A percentile compares a stretch with the other conserved stretches of the same genome.
Conservation (phyloP, 2,113 vertebrate species). For the Origma solitaria region DNA sequence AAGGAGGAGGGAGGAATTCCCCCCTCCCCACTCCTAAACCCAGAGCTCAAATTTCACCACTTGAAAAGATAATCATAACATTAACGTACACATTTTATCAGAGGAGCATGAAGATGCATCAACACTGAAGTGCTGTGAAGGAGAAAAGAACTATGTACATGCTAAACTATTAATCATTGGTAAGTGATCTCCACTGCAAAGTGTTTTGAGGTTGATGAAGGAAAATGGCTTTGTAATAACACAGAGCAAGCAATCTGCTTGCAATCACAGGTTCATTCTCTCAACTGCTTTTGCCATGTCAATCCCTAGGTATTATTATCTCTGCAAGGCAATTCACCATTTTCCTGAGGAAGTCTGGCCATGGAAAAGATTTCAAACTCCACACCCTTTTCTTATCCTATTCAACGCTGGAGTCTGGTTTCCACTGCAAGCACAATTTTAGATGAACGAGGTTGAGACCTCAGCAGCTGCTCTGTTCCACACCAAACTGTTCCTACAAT, state of each 20-base stretch:
- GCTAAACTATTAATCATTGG: conserved; percentile 20
- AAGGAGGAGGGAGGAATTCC: not conserved
- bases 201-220: conserved; percentile 21
- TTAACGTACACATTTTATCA: not conserved
- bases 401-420: not conserved
- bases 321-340: not conserved
- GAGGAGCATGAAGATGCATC: not conserved
- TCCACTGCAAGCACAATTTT: not conserved
- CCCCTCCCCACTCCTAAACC: not conserved
- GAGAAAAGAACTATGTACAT: not conserved
- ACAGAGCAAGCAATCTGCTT: not conserved
- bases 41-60: not conserved
- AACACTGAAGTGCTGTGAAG: not conserved
- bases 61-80: not conserved
- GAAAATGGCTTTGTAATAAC: conserved; percentile 21
- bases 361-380: not conserved
- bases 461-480: not conserved
- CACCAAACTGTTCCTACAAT: not conserved
- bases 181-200: conserved; percentile 7
- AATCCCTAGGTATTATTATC: not conserved
- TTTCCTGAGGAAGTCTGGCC: conserved; percentile 25
- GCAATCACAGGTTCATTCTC: conserved; percentile 5
- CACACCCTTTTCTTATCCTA: not conserved
- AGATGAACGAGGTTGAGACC: not conserved
- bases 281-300: conserved; percentile 29